phyloP scores from a whole-genome alignment of 2,888 invertebrate species.

The Amphipoea lucens region DNA sequence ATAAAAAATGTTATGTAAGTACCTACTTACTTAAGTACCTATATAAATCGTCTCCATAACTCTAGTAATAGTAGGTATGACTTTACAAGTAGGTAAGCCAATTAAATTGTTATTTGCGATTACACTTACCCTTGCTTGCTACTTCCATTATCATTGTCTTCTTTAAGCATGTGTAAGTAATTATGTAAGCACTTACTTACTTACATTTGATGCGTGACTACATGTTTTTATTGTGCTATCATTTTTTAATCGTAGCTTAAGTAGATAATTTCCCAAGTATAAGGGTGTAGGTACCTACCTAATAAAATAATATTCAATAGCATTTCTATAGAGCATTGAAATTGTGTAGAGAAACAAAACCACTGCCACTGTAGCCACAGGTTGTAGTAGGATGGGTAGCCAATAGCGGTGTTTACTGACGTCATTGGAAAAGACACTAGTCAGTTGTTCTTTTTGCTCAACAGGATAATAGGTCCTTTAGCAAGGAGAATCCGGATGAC shows the following conservation, averaged over 20 bases:
- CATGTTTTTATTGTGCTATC: constrained; percentile 12
- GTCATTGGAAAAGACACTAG: constrained; percentile 35
- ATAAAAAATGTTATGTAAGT: neutral
- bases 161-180: constrained; percentile 13
- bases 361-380: neutral
- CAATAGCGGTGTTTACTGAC: constrained; percentile 20
- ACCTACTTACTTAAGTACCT: neutral
- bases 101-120: constrained; percentile 20
- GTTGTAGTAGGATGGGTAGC: neutral
- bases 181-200: neutral
- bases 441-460: constrained; percentile 7
- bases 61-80: neutral
- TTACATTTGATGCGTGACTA: constrained; percentile 36
- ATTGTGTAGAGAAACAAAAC: neutral
- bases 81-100: constrained; percentile 12
- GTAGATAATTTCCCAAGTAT: neutral
- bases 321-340: neutral
- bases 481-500: neutral
- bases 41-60: neutral
- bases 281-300: neutral
- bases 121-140: constrained; percentile 31
- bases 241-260: neutral
- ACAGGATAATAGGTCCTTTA: constrained; percentile 33
- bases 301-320: constrained; percentile 7
- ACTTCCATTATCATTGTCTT: constrained; percentile 28